Base-by-base conservation (phyloP, 2,113 vertebrate genomes). In the Lophura nycthemera region DNA sequence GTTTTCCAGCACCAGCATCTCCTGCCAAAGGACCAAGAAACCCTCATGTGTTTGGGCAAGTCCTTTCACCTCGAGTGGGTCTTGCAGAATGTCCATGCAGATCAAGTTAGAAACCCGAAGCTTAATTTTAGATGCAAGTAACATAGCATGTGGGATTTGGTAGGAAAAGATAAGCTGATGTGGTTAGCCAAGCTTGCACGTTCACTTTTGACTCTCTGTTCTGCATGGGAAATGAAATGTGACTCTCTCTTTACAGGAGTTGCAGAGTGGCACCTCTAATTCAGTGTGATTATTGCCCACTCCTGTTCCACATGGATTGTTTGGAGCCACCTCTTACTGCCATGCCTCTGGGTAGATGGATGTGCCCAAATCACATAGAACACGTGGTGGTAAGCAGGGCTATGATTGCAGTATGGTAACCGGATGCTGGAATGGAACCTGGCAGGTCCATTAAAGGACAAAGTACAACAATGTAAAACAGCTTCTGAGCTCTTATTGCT, bases 301-400 rank as follows among this genome's bases (percentile, higher is more conserved):
- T 99, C 30, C 97, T 99, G 88, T 99, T 99, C 97, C 99, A 99
- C 97, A 99, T 99, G 99, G 99, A 99, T 98, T 99, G 99, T 97
- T 97, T 99, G 93, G 98, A 99, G 95, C 99, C 99, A 21, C 99
- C 99, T 2, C 99, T 99, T 92, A 99, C 99, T 95, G 99, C 99
- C 95, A 98, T 99, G 98, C 99, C 99, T 87, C 98, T 99, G 89
- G 99, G 99, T 89, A 98, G 99, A 97, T 99, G 99, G 99, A 99
- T 99, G 99, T 99, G 99, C 96, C 99, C 99, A 34, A 99, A 99
- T 97, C 99, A 99, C 87, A 99, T 99, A 24, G 99, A 99, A 96
- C 99, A 99, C 63, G 96, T 99, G 93, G 98, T 98, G 98, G 99
- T 99, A 98, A 98, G 98, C 82, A 88, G 77, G 80, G 34, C 80